phyloP scores from a whole-genome alignment of 2,888 invertebrate species.

The Keiferia lycopersicella region DNA sequence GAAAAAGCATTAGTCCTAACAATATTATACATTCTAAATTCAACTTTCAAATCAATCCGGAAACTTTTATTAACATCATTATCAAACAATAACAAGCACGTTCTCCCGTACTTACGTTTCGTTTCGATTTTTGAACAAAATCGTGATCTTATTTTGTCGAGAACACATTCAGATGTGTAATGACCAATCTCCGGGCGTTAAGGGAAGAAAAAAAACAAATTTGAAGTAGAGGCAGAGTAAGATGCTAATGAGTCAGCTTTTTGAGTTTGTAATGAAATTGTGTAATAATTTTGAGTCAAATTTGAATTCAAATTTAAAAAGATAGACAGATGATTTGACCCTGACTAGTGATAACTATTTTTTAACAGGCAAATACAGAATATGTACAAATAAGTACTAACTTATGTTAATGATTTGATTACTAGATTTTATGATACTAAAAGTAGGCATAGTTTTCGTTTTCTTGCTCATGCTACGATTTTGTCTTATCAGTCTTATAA shows the following conservation, averaged over 20 bases:
- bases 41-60: conserved; percentile 29
- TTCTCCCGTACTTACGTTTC: conserved; percentile 66
- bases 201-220: conserved; percentile 54
- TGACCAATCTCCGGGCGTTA: conserved; percentile 78
- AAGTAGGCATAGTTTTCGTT: too few species aligned
- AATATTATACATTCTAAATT: conserved; percentile 19
- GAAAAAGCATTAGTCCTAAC: background rate
- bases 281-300: background rate
- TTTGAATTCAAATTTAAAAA: background rate
- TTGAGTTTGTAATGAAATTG: conserved; percentile 3
- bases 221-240: conserved; percentile 19
- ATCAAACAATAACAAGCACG: conserved; percentile 78
- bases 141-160: conserved; percentile 75
- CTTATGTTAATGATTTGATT: background rate
- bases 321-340: background rate
- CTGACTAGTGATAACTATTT: too few species aligned
- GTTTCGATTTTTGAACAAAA: conserved; percentile 70
- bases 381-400: too few species aligned
- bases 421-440: background rate
- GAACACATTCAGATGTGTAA: conserved; percentile 79
- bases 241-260: conserved; percentile 20
- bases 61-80: too few species aligned
- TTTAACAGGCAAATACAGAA: too few species aligned
- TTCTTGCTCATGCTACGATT: background rate
- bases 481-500: background rate